Base-by-base conservation (phyloP, 2,797 vertebrate genomes). In the Ceryle rudis region DNA sequence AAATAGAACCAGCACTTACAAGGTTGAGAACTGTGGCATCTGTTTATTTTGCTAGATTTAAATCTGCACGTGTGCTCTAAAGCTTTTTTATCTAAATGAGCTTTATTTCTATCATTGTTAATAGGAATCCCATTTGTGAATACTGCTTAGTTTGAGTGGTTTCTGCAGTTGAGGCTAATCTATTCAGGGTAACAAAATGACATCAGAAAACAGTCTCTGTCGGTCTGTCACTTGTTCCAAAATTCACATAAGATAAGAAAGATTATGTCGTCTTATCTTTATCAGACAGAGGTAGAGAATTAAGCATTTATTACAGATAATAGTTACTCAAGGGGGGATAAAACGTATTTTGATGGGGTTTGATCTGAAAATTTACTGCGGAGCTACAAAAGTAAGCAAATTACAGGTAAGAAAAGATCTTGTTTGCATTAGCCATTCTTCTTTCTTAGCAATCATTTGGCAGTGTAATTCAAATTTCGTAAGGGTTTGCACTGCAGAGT, bases 231-330 rank as follows among this genome's bases (percentile, higher is more conserved):
- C 49, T 84, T 79, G 35, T 71, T 95, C 66, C 39, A 73, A 35
- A 94, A 73, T 82, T 78, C 35, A 66, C 5, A 31, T 64, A 80
- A 90, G 72, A 90, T 93, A 39, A 86, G 61, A 81, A 80, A 85
- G 65, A 74, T 86, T 91, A 51, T 86, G 93, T 49, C 70, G 39
- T 92, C 58, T 85, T 85, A 52, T 18, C 70, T 84, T 72, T 82
- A 73, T 85, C 82, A 94, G 42, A 75, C 19, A 78, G 74, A 85
- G 57, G 52, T 61, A 95, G 81, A 81, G 15, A 92, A 95, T 93
- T 94, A 94, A 86, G 61, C 74, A n/a, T 85, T 33, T 71, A 46
- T 92, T 89, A 64, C 52, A 89, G 55, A 62, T 72, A 92, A 74
- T 47, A 66, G 55, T 87, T 91, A 82, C 75, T 81, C 26, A 46